Percentiles rank a stretch among this genome's conserved stretches.
These are phyloP conservation scores for Sesamia inferens DNA, from an alignment of 2,888 invertebrate species.

Conservation along the genomic window DNA sequence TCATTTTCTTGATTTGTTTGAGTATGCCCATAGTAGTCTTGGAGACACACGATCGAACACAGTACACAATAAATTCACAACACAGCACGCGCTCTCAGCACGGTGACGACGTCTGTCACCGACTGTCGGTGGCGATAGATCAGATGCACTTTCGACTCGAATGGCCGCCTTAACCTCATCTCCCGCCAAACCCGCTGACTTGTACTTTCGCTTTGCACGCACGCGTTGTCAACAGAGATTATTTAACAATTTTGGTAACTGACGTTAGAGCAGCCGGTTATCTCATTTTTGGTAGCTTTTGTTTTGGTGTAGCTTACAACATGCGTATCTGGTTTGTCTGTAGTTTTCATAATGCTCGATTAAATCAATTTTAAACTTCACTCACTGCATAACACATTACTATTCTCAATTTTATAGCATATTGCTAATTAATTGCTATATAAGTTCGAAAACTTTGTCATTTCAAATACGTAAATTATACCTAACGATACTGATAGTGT, in stretches of 20 bases:
- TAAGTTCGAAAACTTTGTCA: too few relatives aligned
- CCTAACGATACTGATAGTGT: too few relatives aligned
- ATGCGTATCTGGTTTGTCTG: not conserved
- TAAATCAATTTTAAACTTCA: too few relatives aligned
- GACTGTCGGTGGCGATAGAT: constrained; percentile 73
- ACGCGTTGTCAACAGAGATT: constrained; percentile 68
- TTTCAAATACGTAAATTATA: too few relatives aligned
- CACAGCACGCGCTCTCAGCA: constrained; percentile 61
- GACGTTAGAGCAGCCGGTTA: constrained; percentile 37
- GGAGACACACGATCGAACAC: constrained; percentile 47
- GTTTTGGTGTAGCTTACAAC: constrained; percentile 17
- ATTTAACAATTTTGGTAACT: constrained; percentile 75
- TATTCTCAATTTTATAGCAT: too few relatives aligned
- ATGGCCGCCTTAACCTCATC: constrained; percentile 59
- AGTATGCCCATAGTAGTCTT: constrained; percentile 81
- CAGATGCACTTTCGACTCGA: constrained; percentile 76
- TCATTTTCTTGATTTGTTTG: constrained; percentile 86
- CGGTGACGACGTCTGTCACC: constrained; percentile 74
- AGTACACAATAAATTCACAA: constrained; percentile 57
- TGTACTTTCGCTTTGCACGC: constrained; percentile 61
- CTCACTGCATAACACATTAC: too few relatives aligned
- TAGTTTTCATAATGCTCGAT: not conserved
- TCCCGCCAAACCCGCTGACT: constrained; percentile 65
- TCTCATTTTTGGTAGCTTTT: constrained; percentile 24
- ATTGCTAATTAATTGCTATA: too few relatives aligned